Percentiles rank a stretch among this genome's conserved stretches.
Evolutionary conservation across 2,888 invertebrate species (phyloP).

Genomic region (Amblyteles armatorius): DNA sequence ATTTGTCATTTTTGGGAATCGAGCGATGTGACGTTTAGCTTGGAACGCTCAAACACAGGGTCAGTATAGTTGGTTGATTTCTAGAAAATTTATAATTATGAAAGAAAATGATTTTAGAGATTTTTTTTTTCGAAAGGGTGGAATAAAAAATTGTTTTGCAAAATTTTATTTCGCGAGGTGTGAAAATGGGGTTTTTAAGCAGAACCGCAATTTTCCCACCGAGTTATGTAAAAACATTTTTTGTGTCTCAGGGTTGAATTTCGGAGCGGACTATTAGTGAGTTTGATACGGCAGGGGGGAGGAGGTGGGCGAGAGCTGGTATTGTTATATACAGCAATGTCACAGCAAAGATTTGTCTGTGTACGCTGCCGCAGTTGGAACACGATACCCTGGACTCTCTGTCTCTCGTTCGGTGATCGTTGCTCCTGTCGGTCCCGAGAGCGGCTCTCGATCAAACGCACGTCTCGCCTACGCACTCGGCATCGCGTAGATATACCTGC

Average conservation of each 20-base stretch:
- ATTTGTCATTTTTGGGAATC: background rate
- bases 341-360: constrained; percentile 9
- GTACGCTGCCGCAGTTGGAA: constrained; percentile 27
- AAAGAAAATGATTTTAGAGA: too few species aligned
- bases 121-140: background rate
- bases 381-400: constrained; percentile 32
- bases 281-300: background rate
- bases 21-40: too few species aligned
- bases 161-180: too few species aligned
- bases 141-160: too few species aligned
- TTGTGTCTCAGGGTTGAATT: too few species aligned
- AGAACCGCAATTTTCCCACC: too few species aligned
- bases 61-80: too few species aligned
- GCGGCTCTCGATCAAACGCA: constrained; percentile 83
- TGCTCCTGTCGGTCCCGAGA: constrained; percentile 67
- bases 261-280: background rate
- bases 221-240: too few species aligned
- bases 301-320: background rate
- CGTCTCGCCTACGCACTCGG: constrained; percentile 83
- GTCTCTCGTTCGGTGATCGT: constrained; percentile 32
- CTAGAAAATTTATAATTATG: too few species aligned
- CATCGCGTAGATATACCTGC: constrained; percentile 72
- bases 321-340: constrained; percentile 2
- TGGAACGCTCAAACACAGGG: too few species aligned
- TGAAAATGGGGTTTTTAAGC: too few species aligned